Conservation (phyloP, 53 echinoderm and acorn worm species). For the Patiria pectinifera region DNA sequence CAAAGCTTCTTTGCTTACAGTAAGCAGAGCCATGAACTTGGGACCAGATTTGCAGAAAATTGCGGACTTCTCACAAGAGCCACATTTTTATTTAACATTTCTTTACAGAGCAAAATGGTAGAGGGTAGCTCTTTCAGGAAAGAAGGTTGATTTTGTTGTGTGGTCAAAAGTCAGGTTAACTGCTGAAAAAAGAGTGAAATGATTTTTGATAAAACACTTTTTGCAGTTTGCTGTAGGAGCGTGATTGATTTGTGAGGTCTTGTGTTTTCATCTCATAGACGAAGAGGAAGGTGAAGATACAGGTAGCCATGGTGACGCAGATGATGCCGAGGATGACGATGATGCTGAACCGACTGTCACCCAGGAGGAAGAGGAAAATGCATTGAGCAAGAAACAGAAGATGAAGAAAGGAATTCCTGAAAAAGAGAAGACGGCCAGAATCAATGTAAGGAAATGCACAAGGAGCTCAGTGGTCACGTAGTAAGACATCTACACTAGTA, state of each 20-base stretch:
- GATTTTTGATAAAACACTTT: background rate
- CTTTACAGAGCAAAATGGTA: too few species aligned
- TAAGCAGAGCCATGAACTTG: too few species aligned
- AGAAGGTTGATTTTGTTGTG: too few species aligned
- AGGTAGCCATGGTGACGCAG: slow-evolving; percentile 31
- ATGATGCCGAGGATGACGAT: slow-evolving; percentile 23
- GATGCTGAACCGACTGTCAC: slow-evolving; percentile 40
- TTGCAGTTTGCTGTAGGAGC: background rate
- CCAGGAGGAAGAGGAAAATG: slow-evolving; percentile 45
- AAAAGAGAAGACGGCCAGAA: slow-evolving; percentile 28
- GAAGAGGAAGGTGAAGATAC: slow-evolving; percentile 65
- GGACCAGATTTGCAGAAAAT: too few species aligned
- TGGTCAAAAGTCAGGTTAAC: too few species aligned
- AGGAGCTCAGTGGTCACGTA: too few species aligned
- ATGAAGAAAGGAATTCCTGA: background rate
- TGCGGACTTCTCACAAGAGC: too few species aligned
- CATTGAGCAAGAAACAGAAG: background rate
- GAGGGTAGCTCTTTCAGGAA: too few species aligned
- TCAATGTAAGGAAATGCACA: slow-evolving; percentile 32
- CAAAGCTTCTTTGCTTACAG: too few species aligned
- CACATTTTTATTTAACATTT: too few species aligned
- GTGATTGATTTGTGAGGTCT: background rate
- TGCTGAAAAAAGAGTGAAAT: too few species aligned
- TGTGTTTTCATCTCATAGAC: slow-evolving; percentile 9
- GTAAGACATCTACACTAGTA: too few species aligned